Conservation (phyloP, 1,140 invertebrate genomes). For the Sipha flava region DNA sequence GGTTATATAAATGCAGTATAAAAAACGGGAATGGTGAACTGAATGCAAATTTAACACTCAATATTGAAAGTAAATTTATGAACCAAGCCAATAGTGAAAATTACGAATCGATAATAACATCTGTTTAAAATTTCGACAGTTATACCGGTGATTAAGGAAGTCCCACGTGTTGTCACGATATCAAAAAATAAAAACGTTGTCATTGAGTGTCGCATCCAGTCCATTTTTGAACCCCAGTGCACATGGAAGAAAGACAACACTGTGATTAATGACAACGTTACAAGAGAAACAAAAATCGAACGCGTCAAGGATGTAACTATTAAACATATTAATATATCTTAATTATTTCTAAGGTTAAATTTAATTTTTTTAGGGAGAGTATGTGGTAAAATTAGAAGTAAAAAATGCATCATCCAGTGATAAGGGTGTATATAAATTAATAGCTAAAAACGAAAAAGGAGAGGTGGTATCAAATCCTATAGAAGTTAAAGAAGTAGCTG, state of each 20-base stretch:
- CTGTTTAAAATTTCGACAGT: constrained; percentile 49
- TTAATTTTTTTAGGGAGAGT: constrained; percentile 58
- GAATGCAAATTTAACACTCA: constrained; percentile 91
- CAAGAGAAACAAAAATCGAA: constrained; percentile 65
- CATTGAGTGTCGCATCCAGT: constrained; percentile 80
- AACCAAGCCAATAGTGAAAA: too few species aligned
- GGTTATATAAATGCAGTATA: constrained; percentile 95
- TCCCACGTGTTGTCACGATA: constrained; percentile 79
- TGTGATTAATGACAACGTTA: constrained; percentile 64
- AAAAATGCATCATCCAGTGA: constrained; percentile 65
- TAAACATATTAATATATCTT: neutral
- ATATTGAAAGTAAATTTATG: constrained; percentile 97
- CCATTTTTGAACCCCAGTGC: constrained; percentile 77
- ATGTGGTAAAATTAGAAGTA: constrained; percentile 78
- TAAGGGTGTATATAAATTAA: constrained; percentile 80
- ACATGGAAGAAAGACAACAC: constrained; percentile 81
- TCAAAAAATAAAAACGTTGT: constrained; percentile 82
- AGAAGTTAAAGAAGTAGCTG: constrained; percentile 69
- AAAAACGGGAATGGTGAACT: constrained; percentile 93
- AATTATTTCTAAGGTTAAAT: neutral
- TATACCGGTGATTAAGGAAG: constrained; percentile 87
- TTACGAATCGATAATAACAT: neutral
- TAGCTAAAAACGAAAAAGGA: constrained; percentile 87
- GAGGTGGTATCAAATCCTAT: constrained; percentile 84
- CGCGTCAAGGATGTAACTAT: constrained; percentile 62